These are phyloP conservation scores for Alces alces DNA, from an alignment of 2,113 vertebrate species.

Conservation along the genomic window DNA sequence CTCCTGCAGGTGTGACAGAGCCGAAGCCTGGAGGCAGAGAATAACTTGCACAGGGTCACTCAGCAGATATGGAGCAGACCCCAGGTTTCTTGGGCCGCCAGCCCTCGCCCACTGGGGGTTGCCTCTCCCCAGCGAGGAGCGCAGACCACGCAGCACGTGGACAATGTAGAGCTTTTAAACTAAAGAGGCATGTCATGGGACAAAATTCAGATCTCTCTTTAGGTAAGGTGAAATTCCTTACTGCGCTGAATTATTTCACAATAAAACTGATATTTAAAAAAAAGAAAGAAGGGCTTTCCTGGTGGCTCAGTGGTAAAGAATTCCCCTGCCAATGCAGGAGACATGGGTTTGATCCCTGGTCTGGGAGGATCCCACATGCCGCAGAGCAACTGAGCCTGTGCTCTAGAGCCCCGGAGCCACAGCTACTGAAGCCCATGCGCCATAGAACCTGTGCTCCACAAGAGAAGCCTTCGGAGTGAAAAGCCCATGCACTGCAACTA, in stretches of 20 bases:
- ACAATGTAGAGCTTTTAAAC: background rate
- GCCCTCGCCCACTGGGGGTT: too few relatives aligned
- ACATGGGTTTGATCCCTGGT: background rate
- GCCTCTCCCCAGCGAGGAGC: background rate
- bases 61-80: background rate
- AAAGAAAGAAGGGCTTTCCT: background rate
- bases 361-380: background rate
- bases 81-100: background rate
- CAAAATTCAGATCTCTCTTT: background rate
- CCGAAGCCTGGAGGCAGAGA: background rate
- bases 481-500: background rate
- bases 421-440: background rate
- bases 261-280: background rate
- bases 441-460: background rate
- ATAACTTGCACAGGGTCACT: background rate
- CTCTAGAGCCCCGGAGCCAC: background rate
- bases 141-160: rapidly evolving
- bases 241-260: background rate
- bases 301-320: background rate
- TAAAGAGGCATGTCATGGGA: background rate
- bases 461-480: background rate
- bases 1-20: background rate
- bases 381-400: background rate
- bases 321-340: background rate
- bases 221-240: background rate